Base-by-base conservation (phyloP, 1,140 invertebrate species). In the Rhyzopertha dominica region DNA sequence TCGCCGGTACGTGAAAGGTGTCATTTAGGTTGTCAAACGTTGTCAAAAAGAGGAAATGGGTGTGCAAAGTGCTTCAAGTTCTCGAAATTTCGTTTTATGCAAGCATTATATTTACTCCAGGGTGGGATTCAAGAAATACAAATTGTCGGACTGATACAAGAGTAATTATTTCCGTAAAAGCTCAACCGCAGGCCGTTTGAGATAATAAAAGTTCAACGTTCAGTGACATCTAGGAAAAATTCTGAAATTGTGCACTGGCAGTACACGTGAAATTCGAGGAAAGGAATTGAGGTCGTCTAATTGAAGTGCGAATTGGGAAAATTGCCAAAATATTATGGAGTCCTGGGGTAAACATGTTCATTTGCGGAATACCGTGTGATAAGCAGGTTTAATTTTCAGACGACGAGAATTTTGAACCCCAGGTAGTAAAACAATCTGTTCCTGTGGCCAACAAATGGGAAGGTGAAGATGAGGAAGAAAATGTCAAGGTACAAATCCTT, bases 401-500 rank as follows among this genome's bases (percentile, higher is more conserved):
- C 50, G 61, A 63, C 39, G 63, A 67, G 14, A 58, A 65, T 53
- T 67, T 67, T 49, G 60, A 62, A 25, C 59, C 62, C 14, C 50
- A 43, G 36, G 40, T 42, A n/a, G 42, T 55, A 13, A 35, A 43
- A 9, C 25, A 47, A 37, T 32, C 39, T 30, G 31, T 30, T 17
- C 22, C 47, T 4, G 23, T 20, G 17, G 7, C 54, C n/a, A 85
- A 87, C 68, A 88, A 84, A 77, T 91, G 87, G 87, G 85, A 87
- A 66, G 88, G 87, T 39, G 87, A 92, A 66, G 89, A 92, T 65
- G 87, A 88, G 56, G 84, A 86, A 45, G 85, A 88, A 42, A 81
- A 84, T 48, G 82, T 90, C 48, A 90, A 90, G 79, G 87, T 90
- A 73, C n/a, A n/a, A n/a, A n/a, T n/a, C n/a, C n/a, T n/a, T n/a